A percentile compares a stretch with the other conserved stretches of the same genome.
phyloP scores from a whole-genome alignment of 30 jellyfish, hydroid and myxozoan genomes.

The Aurelia coerulea region DNA sequence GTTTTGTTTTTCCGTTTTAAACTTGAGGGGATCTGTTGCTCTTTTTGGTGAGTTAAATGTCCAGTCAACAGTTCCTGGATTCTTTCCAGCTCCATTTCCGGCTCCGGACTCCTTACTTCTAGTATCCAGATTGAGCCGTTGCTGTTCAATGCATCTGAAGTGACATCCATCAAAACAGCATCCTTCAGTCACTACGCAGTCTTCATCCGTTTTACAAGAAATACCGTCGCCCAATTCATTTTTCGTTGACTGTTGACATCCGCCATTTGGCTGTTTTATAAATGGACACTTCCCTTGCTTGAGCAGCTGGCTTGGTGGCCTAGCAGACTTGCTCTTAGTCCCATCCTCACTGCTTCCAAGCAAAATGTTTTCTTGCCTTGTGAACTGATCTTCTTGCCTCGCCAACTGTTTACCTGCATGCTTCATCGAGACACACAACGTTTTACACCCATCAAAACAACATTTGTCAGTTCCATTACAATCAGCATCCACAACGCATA shows the following conservation, averaged over 20 bases:
- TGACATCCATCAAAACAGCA: constrained; percentile 36
- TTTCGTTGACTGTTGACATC: not conserved
- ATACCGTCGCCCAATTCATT: not conserved
- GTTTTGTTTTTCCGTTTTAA: no score
- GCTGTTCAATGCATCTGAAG: not conserved
- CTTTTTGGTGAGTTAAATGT: no score
- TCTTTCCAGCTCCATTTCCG: not conserved
- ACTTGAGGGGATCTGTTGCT: no score
- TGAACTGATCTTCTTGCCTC: no score
- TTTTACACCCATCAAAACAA: constrained; percentile 51
- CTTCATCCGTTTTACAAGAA: constrained; percentile 8
- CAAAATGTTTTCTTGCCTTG: no score
- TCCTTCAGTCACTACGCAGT: constrained; percentile 9
- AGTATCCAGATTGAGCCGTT: not conserved
- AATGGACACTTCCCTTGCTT: no score
- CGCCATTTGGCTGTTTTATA: not conserved
- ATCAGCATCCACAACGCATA: constrained; percentile 32
- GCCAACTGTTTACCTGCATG: no score
- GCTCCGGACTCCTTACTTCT: not conserved
- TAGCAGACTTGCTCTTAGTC: no score
- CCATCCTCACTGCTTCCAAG: no score
- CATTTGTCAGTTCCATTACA: constrained; percentile 38
- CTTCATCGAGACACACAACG: not conserved
- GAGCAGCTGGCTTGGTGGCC: no score
- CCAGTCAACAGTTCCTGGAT: no score